These are phyloP conservation scores for Opisthocomus hoazin DNA, from an alignment of 2,113 vertebrate genomes.

Conservation along the genomic window DNA sequence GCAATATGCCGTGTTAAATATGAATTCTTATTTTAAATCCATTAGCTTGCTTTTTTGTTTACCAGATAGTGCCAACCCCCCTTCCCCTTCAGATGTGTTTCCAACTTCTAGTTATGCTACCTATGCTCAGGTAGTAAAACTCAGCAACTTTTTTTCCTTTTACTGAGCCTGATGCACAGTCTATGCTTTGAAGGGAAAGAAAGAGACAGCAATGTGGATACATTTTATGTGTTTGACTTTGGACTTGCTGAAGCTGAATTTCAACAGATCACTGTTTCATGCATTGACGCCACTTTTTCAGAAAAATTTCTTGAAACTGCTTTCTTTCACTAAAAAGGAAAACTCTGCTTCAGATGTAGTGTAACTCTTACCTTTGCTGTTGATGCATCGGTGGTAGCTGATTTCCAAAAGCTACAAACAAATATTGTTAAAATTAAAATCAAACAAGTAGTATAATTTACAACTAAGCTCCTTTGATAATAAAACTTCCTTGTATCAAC, in stretches of 20 bases:
- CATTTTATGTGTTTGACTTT: background rate
- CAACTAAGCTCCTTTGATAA: background rate
- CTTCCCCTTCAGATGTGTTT: background rate
- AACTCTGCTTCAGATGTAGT: background rate
- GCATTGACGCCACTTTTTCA: rapidly evolving
- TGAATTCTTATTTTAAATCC: background rate
- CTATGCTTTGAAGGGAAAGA: background rate
- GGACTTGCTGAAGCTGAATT: background rate
- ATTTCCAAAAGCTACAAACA: slow-evolving; percentile 82
- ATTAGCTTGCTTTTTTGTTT: background rate
- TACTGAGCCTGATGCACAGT: background rate
- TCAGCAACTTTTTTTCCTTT: background rate
- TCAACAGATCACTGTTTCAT: background rate
- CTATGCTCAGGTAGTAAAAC: background rate
- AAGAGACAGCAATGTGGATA: background rate
- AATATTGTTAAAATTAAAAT: slow-evolving; percentile 6
- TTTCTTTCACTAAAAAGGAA: background rate
- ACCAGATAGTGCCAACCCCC: rapidly evolving
- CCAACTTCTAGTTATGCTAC: background rate
- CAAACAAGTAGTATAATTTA: background rate
- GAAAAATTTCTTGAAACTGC: background rate
- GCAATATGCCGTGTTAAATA: background rate
- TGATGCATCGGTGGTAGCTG: slow-evolving; percentile 90
- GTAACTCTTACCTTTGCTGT: slow-evolving; percentile 80
- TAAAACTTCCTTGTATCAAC: background rate